Evolutionary conservation across 2,797 vertebrate genomes (phyloP).

Genomic region (Pempheris klunzingeri): DNA sequence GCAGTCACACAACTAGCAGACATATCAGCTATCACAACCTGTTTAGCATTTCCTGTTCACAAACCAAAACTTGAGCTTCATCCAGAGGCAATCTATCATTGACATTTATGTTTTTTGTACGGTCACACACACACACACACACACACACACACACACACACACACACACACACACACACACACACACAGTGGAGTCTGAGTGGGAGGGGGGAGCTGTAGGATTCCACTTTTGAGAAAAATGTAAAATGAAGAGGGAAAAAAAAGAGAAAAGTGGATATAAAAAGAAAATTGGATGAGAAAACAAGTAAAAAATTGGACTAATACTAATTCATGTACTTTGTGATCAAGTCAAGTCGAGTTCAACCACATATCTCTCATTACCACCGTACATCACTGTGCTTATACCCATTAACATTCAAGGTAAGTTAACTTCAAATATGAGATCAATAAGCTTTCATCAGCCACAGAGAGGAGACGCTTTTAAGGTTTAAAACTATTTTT

Average conservation of each 20-base stretch:
- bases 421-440: no score
- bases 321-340: background rate
- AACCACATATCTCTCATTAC: no score
- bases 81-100: slow-evolving; percentile 42
- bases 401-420: no score
- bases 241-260: background rate
- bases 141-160: background rate
- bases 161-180: no score
- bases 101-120: slow-evolving; percentile 22
- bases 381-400: no score
- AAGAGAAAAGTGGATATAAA: background rate
- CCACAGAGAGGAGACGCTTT: background rate
- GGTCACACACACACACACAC: background rate
- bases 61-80: slow-evolving; percentile 35
- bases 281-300: background rate
- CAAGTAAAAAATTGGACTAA: background rate
- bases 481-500: background rate
- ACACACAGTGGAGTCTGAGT: background rate
- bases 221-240: background rate
- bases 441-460: no score
- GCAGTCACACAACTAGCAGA: slow-evolving; percentile 34
- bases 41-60: slow-evolving; percentile 58
- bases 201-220: background rate
- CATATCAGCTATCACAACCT: slow-evolving; percentile 51
- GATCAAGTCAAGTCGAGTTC: no score